A percentile compares a stretch with the other conserved stretches of the same genome.
Evolutionary conservation across 2,797 vertebrate genomes (phyloP).

Genomic region (Ambastaia sidthimunki): DNA sequence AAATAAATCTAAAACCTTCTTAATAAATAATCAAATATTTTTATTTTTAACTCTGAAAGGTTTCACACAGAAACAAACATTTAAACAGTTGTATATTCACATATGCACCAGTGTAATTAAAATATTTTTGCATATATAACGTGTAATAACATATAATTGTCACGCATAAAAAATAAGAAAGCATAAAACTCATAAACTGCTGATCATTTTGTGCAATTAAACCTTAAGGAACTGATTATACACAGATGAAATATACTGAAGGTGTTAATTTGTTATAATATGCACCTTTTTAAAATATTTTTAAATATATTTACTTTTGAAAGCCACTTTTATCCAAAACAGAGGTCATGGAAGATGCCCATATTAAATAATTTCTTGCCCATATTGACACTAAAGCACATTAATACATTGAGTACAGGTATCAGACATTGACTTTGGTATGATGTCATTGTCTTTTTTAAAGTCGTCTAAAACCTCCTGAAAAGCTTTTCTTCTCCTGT

Average conservation of each 20-base stretch:
- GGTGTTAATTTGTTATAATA: not conserved
- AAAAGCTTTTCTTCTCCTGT: constrained; percentile 34
- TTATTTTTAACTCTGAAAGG: not conserved
- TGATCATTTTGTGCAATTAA: not conserved
- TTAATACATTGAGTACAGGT: constrained; percentile 1
- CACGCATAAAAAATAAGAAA: not conserved
- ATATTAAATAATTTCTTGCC: not conserved
- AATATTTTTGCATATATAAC: no score
- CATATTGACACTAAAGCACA: constrained; percentile 12
- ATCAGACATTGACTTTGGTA: constrained; percentile 3
- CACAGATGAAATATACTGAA: not conserved
- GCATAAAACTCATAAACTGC: not conserved
- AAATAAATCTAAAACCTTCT: no score
- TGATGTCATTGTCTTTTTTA: constrained; percentile 20
- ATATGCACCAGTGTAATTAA: not conserved
- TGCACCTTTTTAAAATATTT: not conserved
- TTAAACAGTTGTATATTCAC: no score
- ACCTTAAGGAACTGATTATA: not conserved
- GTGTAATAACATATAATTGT: no score
- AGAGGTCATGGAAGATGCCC: not conserved
- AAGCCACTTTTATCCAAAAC: not conserved
- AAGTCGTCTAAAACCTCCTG: constrained; percentile 27
- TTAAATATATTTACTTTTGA: not conserved
- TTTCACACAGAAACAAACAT: no score
- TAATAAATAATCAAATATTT: no score